Base-by-base conservation (phyloP, 1,140 invertebrate species). In the Ips nitidus region DNA sequence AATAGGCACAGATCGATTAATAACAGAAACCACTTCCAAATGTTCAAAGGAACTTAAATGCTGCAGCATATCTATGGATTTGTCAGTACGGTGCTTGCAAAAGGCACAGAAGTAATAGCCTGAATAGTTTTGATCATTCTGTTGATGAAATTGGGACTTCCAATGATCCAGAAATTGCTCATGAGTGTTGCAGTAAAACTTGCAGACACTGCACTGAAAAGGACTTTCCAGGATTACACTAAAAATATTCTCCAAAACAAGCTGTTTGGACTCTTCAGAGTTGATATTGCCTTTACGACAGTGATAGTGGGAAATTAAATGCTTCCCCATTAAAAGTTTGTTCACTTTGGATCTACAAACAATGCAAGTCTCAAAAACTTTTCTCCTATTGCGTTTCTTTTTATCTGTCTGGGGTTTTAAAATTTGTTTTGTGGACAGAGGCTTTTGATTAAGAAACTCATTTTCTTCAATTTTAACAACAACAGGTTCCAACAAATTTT, bases 291-390 rank as follows among this genome's bases (percentile, higher is more conserved):
- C 86, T 75, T 89, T 89, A 73, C 89, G 84, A 75, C 89, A 92
- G 78, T 93, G 92, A 80, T 90, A 94, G 80, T 90, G 90, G 41
- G 91, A 93, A 64, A 94, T 91, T 61, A 94, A 82, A 81, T 94
- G 92, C 78, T 93, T 93, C 62, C 92, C 91, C 81, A 93, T 88
- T 71, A 91, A 80, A 67, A 88, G 83, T 2, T 84, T 83, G 61
- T 84, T 84, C 39, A 93, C 88, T 72, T 86, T 84, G 8, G 87
- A 86, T 41, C 85, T 84, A 71, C 91, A 94, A 62, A 90, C 89
- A 52, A 86, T 84, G 76, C 91, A 93, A 64, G 82, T 83, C 3
- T 87, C 80, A 57, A 83, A 85, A 59, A 84, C 82, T 68, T 86
- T 84, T 67, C 85, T 85, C 65, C 89, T 81, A 58, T 82, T 85